Conservation (phyloP, 1,140 invertebrate genomes). For the Bombus cullumanus region DNA sequence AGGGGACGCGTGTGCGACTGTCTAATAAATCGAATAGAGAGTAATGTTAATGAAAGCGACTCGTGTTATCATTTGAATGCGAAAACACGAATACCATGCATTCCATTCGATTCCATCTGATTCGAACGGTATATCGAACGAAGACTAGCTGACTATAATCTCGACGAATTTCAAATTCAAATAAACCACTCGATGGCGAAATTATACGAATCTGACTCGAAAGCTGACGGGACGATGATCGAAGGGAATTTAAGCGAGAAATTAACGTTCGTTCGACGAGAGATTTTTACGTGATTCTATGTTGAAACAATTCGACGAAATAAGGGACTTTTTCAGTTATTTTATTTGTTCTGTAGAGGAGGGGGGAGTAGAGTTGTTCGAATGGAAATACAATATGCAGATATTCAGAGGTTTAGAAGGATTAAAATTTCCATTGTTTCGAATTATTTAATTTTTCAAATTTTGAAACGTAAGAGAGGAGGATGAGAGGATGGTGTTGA, state of each 20-base stretch:
- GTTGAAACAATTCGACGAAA: background rate
- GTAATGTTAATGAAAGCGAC: background rate
- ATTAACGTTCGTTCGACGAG: background rate
- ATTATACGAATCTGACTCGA: background rate
- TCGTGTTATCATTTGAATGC: background rate
- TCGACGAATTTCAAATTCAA: conserved; percentile 11
- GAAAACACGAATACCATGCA: background rate
- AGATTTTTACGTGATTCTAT: background rate
- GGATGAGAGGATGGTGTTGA: too few relatives aligned
- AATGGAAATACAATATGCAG: background rate
- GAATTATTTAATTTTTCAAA: too few relatives aligned
- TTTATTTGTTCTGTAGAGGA: accelerated
- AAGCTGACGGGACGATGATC: background rate
- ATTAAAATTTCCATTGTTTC: too few relatives aligned
- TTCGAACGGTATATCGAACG: background rate
- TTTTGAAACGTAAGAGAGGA: too few relatives aligned
- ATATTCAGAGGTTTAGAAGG: too few relatives aligned
- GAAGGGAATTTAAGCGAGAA: background rate
- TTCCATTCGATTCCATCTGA: background rate
- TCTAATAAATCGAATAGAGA: background rate
- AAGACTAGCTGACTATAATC: too few relatives aligned
- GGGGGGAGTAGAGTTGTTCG: background rate
- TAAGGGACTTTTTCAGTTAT: accelerated
- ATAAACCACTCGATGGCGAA: background rate
- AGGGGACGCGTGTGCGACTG: background rate